phyloP scores from a whole-genome alignment of 2,113 vertebrate species.

The Bambusicola thoracicus region DNA sequence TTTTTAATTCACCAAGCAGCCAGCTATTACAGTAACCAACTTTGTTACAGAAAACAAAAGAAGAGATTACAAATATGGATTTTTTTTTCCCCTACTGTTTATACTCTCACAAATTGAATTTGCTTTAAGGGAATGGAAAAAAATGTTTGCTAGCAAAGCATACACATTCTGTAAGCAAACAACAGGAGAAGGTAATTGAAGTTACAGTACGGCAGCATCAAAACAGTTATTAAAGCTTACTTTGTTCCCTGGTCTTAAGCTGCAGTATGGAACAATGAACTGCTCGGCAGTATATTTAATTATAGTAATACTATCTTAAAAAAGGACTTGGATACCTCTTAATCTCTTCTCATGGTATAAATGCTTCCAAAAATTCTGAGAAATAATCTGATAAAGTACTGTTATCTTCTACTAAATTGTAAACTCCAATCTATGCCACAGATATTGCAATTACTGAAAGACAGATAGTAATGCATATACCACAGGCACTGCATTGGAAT shows the following conservation, averaged over 20 bases:
- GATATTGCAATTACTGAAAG: not conserved
- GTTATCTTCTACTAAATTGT: not conserved
- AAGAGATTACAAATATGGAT: not conserved
- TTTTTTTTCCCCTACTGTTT: not conserved
- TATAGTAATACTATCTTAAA: constrained; percentile 45
- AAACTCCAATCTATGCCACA: not conserved
- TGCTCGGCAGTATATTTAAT: constrained; percentile 52
- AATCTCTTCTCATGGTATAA: not conserved
- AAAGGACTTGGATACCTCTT: not conserved
- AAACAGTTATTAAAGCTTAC: constrained; percentile 21
- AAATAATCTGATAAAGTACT: not conserved
- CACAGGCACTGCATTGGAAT: not conserved
- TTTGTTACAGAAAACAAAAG: constrained; percentile 34
- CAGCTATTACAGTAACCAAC: constrained; percentile 40
- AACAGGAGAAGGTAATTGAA: constrained; percentile 28
- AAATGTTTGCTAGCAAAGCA: constrained; percentile 48
- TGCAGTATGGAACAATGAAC: not conserved
- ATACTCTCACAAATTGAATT: constrained; percentile 65
- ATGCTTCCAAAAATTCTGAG: not conserved
- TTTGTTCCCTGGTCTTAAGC: not conserved
- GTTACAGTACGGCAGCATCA: not conserved
- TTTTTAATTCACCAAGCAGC: not conserved
- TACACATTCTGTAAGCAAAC: constrained; percentile 1
- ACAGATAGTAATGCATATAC: not conserved
- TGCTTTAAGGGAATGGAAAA: constrained; percentile 61